phyloP scores from a whole-genome alignment of 2,888 invertebrate genomes.

The Mythimna impura region DNA sequence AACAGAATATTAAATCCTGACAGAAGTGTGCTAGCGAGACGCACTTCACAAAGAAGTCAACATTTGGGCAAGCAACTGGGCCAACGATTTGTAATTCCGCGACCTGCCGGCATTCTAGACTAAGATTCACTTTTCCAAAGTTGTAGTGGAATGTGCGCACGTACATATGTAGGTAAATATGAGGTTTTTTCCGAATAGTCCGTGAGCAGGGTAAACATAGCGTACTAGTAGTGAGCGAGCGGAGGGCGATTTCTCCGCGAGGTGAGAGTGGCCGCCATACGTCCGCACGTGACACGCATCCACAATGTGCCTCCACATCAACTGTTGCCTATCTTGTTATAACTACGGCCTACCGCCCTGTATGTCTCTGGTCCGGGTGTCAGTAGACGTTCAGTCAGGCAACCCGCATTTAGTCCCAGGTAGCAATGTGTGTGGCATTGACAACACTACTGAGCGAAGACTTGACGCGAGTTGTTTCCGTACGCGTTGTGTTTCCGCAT shows the following conservation, averaged over 20 bases:
- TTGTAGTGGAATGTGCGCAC: slow-evolving; percentile 5
- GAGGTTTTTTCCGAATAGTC: slow-evolving; percentile 14
- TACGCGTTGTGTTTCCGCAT: too few species aligned
- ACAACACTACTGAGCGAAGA: too few species aligned
- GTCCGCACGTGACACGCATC: slow-evolving; percentile 51
- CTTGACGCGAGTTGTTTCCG: too few species aligned
- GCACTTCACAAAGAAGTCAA: neutral
- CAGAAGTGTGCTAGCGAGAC: neutral
- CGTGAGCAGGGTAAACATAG: slow-evolving; percentile 15
- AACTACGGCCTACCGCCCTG: neutral
- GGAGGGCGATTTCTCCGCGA: slow-evolving; percentile 56
- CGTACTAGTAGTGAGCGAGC: slow-evolving; percentile 1
- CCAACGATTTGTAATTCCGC: neutral
- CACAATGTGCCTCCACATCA: neutral
- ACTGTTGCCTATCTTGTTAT: neutral
- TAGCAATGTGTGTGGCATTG: too few species aligned
- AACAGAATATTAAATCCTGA: neutral
- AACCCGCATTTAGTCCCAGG: too few species aligned
- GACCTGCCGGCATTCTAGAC: neutral
- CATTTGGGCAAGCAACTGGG: neutral
- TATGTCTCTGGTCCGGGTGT: neutral
- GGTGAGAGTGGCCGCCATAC: slow-evolving; percentile 48
- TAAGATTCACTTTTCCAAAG: neutral
- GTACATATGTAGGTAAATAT: neutral
- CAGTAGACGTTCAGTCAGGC: neutral